Evolutionary conservation across 2,797 vertebrate genomes (phyloP).

Genomic region (Falco novaeseelandiae): DNA sequence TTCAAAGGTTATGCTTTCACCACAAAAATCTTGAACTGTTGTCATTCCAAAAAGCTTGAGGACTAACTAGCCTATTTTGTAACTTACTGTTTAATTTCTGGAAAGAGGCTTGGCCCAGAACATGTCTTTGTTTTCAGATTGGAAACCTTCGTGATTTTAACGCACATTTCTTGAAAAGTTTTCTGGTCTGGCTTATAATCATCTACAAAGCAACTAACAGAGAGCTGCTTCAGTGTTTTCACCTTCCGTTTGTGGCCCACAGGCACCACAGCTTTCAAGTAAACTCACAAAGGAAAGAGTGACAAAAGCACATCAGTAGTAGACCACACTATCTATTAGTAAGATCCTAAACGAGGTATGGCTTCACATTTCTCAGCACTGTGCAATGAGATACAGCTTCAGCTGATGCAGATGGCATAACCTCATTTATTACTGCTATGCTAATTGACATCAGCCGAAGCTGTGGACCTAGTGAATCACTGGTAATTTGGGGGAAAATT

Average conservation of each 20-base stretch:
- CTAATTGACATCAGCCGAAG: neutral
- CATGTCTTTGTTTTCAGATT: neutral
- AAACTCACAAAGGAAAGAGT: neutral
- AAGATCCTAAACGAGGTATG: neutral
- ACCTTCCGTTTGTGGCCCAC: neutral
- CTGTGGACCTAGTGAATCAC: neutral
- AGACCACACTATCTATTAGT: neutral
- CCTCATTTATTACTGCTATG: neutral
- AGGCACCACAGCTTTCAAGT: neutral
- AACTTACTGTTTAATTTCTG: conserved; percentile 20
- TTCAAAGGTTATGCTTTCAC: conserved; percentile 39
- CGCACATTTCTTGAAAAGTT: neutral
- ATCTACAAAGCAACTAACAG: neutral
- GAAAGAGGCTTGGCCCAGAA: neutral
- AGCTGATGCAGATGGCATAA: neutral
- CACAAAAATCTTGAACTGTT: conserved; percentile 46
- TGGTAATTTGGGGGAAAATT: neutral
- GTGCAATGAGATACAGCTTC: neutral
- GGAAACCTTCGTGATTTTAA: neutral
- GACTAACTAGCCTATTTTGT: neutral
- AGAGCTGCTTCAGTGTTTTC: neutral
- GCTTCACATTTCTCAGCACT: neutral
- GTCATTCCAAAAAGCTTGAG: neutral
- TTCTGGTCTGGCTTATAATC: neutral
- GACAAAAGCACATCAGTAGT: neutral